A percentile compares a stretch with the other conserved stretches of the same genome.
phyloP scores from a whole-genome alignment of 1,140 invertebrate species.

The Heliconius hermathena region DNA sequence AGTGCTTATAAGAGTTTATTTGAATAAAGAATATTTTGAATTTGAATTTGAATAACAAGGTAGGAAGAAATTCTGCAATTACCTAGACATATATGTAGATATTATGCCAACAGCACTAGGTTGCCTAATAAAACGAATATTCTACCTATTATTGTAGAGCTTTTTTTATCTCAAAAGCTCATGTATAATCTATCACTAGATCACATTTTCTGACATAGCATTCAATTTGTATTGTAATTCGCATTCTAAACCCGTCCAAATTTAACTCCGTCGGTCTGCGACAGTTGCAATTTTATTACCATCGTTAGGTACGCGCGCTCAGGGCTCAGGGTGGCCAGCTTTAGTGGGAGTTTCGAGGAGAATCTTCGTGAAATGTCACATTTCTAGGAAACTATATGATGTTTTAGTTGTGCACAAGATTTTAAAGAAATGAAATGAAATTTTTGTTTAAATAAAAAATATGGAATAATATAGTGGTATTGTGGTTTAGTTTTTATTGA shows the following conservation, averaged over 20 bases:
- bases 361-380: not conserved
- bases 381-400: not conserved
- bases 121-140: too few relatives aligned
- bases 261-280: conserved; percentile 24
- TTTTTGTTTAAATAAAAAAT: not conserved
- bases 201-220: not conserved
- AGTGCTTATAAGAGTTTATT: too few relatives aligned
- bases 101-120: too few relatives aligned
- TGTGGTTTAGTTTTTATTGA: too few relatives aligned
- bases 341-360: not conserved
- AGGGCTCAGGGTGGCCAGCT: conserved; percentile 6
- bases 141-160: too few relatives aligned
- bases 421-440: not conserved
- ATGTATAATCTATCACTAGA: not conserved
- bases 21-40: too few relatives aligned
- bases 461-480: not conserved
- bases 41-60: too few relatives aligned
- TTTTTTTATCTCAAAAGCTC: too few relatives aligned
- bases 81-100: too few relatives aligned
- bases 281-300: conserved; percentile 31
- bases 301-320: conserved; percentile 21
- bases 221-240: conserved; percentile 33
- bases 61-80: not conserved
- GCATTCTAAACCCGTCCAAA: conserved; percentile 29
- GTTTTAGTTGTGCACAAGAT: not conserved